Base-by-base conservation (phyloP, 2,888 invertebrate genomes). In the Pteria penguin region DNA sequence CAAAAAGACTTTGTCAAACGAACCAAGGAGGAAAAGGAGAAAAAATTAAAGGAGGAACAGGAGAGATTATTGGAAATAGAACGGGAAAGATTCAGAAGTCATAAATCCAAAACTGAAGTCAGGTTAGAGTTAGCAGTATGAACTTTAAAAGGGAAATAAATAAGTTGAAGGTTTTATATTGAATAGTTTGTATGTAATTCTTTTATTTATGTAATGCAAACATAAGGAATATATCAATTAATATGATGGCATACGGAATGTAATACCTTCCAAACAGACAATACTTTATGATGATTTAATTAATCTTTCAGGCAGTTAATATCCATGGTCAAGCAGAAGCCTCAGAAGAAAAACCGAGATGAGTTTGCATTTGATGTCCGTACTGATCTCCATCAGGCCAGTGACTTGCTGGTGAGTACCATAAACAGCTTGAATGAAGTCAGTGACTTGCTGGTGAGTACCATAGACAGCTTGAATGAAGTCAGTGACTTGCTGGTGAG, bases 361-460 rank as follows among this genome's bases (percentile, higher is more conserved):
- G 86, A 85, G 22, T 81, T 83, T 22, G 90, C 89, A 0, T 82
- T 86, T 69, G 90, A 90, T 72, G 85, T 90, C 4, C 68, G 88
- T 33, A 87, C 89, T 26, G 83, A 87, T 26, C 84, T 90, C 4
- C 67, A 76, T 4, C 88, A 88, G 36, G 85, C 87, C 24, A 78
- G 70, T 11, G 90, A 90, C 71, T 75, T 90, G 27, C 72, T 88
- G 83, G 90, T 90, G 70, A 70, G 80, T 69, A n/a, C n/a, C n/a
- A n/a, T n/a, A n/a, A n/a, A n/a, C n/a, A n/a, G n/a, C n/a, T n/a
- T n/a, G n/a, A n/a, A n/a, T n/a, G n/a, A n/a, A n/a, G n/a, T n/a
- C n/a, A n/a, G n/a, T n/a, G n/a, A n/a, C n/a, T n/a, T n/a, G n/a
- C n/a, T n/a, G n/a, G n/a, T n/a, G n/a, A n/a, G n/a, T n/a, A n/a